Evolutionary conservation across 1,140 invertebrate genomes (phyloP).

Genomic region (Drosophila kohkoa): DNA sequence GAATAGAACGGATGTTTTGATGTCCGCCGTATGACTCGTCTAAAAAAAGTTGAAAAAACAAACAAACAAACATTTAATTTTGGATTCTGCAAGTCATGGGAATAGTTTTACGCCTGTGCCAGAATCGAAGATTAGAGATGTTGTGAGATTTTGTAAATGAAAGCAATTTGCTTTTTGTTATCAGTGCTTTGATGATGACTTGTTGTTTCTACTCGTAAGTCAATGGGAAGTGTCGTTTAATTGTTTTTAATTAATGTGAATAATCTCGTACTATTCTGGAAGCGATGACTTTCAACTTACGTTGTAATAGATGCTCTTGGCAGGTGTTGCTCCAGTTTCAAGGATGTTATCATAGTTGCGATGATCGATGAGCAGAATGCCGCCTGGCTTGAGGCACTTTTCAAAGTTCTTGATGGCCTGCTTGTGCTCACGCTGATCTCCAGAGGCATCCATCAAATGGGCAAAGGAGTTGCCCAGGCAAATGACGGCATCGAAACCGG

Average conservation of each 20-base stretch:
- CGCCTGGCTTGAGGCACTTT: conserved; percentile 93
- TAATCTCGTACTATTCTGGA: not conserved
- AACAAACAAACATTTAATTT: not conserved
- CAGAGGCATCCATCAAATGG: conserved; percentile 91
- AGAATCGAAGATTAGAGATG: conserved; percentile 25
- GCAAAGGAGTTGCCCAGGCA: conserved; percentile 96
- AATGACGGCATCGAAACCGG: conserved; percentile 92
- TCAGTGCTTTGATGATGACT: conserved; percentile 52
- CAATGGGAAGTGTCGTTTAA: conserved; percentile 55
- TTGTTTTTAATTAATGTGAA: conserved; percentile 59
- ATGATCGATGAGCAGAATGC: conserved; percentile 93
- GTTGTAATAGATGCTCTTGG: conserved; percentile 94
- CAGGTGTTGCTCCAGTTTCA: conserved; percentile 89
- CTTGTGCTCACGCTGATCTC: conserved; percentile 92
- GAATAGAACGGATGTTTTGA: conserved; percentile 92
- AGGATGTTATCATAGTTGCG: conserved; percentile 95
- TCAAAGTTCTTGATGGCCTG: conserved; percentile 92
- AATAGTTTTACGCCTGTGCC: conserved; percentile 19
- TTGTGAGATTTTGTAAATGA: conserved; percentile 2
- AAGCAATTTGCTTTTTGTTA: conserved; percentile 23
- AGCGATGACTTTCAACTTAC: conserved; percentile 86
- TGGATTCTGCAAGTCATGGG: conserved; percentile 53
- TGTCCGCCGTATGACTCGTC: conserved; percentile 92
- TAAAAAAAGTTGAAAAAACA: conserved; percentile 83
- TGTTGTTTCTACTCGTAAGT: conserved; percentile 13